phyloP scores from a whole-genome alignment of 2,113 vertebrate genomes.

The Atractosteus spatula region DNA sequence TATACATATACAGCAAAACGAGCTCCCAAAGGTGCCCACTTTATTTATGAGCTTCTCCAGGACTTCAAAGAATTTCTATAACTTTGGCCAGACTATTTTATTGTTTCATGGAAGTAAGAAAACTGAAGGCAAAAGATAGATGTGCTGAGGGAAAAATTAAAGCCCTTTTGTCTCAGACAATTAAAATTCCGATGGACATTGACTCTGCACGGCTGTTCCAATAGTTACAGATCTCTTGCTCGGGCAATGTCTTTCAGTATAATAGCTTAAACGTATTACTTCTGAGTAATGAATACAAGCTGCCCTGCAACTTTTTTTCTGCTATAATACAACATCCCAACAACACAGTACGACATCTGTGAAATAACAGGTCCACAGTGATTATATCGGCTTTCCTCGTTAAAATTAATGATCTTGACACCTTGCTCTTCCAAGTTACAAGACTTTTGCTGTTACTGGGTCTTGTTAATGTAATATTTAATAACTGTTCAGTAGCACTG shows the following conservation, averaged over 20 bases:
- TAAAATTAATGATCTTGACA: slow-evolving; percentile 59
- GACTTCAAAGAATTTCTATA: slow-evolving; percentile 90
- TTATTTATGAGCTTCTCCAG: slow-evolving; percentile 89
- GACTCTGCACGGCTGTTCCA: slow-evolving; percentile 3
- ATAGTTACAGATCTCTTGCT: slow-evolving; percentile 26
- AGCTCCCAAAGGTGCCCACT: slow-evolving; percentile 80
- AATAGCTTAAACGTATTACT: slow-evolving; percentile 39
- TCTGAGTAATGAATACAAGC: slow-evolving; percentile 37
- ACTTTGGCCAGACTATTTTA: slow-evolving; percentile 89
- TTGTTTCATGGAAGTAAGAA: slow-evolving; percentile 78
- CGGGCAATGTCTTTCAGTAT: slow-evolving; percentile 20
- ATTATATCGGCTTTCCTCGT: slow-evolving; percentile 41
- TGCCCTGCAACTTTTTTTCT: slow-evolving; percentile 10
- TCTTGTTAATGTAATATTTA: slow-evolving; percentile 58
- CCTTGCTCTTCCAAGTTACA: slow-evolving; percentile 45
- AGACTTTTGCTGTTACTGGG: slow-evolving; percentile 39
- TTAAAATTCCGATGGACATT: slow-evolving; percentile 56
- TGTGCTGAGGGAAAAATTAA: slow-evolving; percentile 53
- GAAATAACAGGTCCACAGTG: slow-evolving; percentile 39
- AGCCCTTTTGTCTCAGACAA: slow-evolving; percentile 62
- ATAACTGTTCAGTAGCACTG: slow-evolving; percentile 35
- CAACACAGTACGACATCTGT: slow-evolving; percentile 13
- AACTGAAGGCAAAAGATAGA: slow-evolving; percentile 71
- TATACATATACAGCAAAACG: slow-evolving; percentile 67
- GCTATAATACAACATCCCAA: slow-evolving; percentile 1